Percentiles rank a stretch among this genome's conserved stretches.
These are phyloP conservation scores for Calcarius ornatus DNA, from an alignment of 2,113 vertebrate species.

Conservation along the genomic window DNA sequence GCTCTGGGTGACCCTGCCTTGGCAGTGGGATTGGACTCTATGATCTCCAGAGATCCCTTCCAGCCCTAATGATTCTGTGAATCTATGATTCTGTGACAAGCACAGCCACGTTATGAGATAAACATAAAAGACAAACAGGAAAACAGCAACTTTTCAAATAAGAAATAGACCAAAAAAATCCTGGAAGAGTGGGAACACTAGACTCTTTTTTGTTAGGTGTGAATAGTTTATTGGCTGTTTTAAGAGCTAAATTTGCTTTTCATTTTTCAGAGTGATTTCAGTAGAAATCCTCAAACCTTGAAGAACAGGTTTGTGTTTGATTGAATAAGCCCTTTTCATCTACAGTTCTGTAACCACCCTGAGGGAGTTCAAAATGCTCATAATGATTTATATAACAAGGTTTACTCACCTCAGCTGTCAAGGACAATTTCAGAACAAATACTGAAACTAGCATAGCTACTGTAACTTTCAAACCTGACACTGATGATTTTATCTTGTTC, in stretches of 20 bases:
- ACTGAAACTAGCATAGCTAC: background rate
- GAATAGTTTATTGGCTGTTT: background rate
- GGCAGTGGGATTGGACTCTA: background rate
- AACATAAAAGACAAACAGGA: background rate
- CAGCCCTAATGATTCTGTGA: background rate
- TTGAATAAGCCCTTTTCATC: background rate
- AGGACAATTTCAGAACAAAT: constrained; percentile 23
- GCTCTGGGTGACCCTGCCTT: background rate
- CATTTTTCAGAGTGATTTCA: background rate
- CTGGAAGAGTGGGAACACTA: background rate
- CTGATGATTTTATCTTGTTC: background rate
- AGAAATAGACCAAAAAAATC: background rate
- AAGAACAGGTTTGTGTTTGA: background rate
- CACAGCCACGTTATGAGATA: background rate
- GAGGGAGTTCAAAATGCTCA: background rate
- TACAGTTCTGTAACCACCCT: background rate
- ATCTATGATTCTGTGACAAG: background rate
- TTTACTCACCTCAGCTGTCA: background rate
- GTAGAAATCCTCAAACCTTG: background rate
- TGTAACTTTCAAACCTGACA: background rate
- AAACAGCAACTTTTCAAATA: background rate
- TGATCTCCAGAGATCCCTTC: background rate
- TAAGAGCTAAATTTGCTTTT: background rate
- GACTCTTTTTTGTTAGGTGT: background rate
- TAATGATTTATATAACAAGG: background rate